Evolutionary conservation across 2,888 invertebrate species (phyloP), one percentile per base, ranked within the genome.

Genomic region (Myopa tessellatipennis): DNA sequence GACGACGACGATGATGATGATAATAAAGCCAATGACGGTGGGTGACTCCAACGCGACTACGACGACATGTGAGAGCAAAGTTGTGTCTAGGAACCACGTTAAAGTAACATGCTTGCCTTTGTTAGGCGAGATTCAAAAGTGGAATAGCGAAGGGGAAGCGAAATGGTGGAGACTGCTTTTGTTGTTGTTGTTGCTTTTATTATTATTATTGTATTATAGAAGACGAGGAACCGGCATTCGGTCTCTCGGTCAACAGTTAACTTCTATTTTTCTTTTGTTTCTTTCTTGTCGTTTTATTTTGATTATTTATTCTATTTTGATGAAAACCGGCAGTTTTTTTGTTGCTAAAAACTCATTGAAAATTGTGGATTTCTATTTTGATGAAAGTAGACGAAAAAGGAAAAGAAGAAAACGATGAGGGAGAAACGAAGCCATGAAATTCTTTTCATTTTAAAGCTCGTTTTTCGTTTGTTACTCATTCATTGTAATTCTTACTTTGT

Each of bases 211-310:
- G 45, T 45, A 45, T 45, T 45, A 45, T 50, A 38, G 45, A 58
- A 60, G 38, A 38, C 34, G 14, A 58, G 52, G 12, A 52, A 50
- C 60, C 82, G 83, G 83, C 84, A 83, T 83, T 86, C 86, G 83
- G 83, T 84, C 82, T 82, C 82, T 84, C 81, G 85, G 86, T 85
- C 85, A 85, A 82, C 38, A 76, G 71, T 76, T 74, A 78, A 79
- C 79, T 82, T 34, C 78, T 69, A 78, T 70, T 74, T 69, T 78
- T 63, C 63, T 70, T 77, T 60, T n/a, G 18, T 45, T 72, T 71
- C 60, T 34, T 61, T 74, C 36, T 69, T 79, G 74, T 76, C 74
- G 67, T 77, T 74, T 78, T 76, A 78, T 78, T 78, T 78, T 76
- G 78, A 76, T 78, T 78, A 76, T 60, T 61, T 60, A 40, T 65